Base-by-base conservation (phyloP, 1,140 invertebrate genomes). In the Centruroides sculpturatus region DNA sequence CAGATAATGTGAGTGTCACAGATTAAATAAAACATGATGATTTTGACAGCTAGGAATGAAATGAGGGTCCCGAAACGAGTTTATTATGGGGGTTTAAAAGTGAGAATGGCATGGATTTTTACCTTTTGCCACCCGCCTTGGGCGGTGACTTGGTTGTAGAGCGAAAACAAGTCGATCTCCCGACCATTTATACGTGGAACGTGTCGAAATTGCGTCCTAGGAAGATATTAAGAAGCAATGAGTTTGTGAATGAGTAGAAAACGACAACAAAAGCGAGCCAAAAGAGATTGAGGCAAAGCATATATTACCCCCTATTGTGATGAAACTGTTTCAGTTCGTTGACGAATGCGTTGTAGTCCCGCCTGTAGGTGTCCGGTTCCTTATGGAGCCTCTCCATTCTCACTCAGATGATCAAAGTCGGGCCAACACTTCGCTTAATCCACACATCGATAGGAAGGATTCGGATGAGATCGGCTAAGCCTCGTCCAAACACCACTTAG, bases 131-230 rank as follows among this genome's bases (percentile, higher is more conserved):
- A 50, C 12, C 65, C 65, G 57, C 65, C 65, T 36, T 59, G 47
- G n/a, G 65, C 55, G 13, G 63, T 66, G 11, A 66, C 65, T 61
- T 59, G 59, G 56, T 66, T 65, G 56, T 66, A 66, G 13, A 66
- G 58, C 59, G 56, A 57, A 49, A 57, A 56, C 59, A 66, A 60
- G 35, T 66, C 63, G 34, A 66, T 58, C 57, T 66, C 65, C 49
- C 59, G 61, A 49, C 65, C 65, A 64, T 64, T 64, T 54, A 66
- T 62, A 51, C 52, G 56, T 23, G 65, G 65, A 50, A 60, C 56
- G 23, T 64, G 61, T 48, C 63, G 63, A 56, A 65, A 65, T 59
- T 59, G 60, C 55, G 65, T 66, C 47, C 65, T 66, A 41, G 41
- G 59, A 61, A 66, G 57, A 58, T 34, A 59, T 52, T 47, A 48